These are phyloP conservation scores for Choloepus hoffmanni DNA, from an alignment of 2,113 vertebrate genomes.

Conservation along the genomic window DNA sequence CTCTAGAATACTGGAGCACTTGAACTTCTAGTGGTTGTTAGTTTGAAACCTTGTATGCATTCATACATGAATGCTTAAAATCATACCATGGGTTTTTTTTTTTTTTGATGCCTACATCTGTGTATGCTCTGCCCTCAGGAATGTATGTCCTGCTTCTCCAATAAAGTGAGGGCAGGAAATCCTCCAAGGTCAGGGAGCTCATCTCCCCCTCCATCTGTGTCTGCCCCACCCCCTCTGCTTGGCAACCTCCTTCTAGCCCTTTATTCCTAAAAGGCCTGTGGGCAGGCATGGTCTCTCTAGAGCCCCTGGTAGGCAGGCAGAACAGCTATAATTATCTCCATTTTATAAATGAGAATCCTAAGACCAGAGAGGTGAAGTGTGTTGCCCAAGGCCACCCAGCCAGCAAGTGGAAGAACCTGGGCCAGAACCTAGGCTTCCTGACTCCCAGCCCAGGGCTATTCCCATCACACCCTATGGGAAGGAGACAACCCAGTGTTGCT, in stretches of 20 bases:
- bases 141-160: conserved; percentile 41
- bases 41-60: conserved; percentile 43
- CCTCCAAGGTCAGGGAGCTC: background rate
- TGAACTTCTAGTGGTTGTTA: conserved; percentile 26
- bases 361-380: background rate
- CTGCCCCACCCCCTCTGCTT: background rate
- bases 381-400: background rate
- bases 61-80: conserved; percentile 57
- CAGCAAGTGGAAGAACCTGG: background rate
- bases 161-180: background rate
- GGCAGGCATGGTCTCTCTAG: background rate
- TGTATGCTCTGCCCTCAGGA: conserved; percentile 35
- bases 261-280: conserved; percentile 6
- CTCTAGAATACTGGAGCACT: background rate
- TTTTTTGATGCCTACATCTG: conserved; percentile 66
- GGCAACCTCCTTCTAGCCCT: background rate
- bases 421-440: background rate
- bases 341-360: background rate
- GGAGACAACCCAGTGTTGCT: background rate
- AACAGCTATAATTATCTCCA: background rate
- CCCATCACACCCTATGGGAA: background rate
- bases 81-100: conserved; percentile 43
- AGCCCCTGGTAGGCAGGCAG: background rate
- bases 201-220: background rate
- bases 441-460: background rate